These are phyloP conservation scores for Pachypanchax playfairii DNA, from an alignment of 2,113 vertebrate species.

Conservation along the genomic window DNA sequence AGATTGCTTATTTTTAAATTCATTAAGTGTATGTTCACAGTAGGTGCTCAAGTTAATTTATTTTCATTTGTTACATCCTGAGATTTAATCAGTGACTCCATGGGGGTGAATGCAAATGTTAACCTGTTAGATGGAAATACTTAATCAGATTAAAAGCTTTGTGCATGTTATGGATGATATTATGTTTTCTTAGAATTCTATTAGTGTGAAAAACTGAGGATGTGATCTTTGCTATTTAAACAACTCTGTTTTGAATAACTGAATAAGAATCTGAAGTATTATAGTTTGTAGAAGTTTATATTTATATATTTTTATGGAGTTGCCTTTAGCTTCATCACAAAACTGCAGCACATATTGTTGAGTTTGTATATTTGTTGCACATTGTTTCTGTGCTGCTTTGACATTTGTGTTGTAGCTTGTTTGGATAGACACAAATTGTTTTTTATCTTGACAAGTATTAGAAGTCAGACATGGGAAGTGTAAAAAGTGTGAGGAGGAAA, in stretches of 20 bases:
- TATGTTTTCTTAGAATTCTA: background rate
- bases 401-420: background rate
- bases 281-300: background rate
- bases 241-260: background rate
- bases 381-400: too few relatives aligned
- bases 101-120: constrained; percentile 1
- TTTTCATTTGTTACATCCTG: constrained; percentile 2
- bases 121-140: background rate
- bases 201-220: constrained; percentile 8
- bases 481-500: background rate
- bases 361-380: too few relatives aligned
- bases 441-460: background rate
- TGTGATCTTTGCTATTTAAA: background rate
- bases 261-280: too few relatives aligned
- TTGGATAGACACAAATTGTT: background rate
- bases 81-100: constrained; percentile 3
- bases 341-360: background rate
- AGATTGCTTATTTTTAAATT: background rate
- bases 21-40: background rate
- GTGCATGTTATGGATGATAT: constrained; percentile 10
- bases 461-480: too few relatives aligned
- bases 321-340: background rate
- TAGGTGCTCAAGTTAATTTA: background rate
- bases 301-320: background rate
- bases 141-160: constrained; percentile 4